Evolutionary conservation across 2,888 invertebrate genomes (phyloP), one percentile per base, ranked within the genome.

Genomic region (Xestia xanthographa): DNA sequence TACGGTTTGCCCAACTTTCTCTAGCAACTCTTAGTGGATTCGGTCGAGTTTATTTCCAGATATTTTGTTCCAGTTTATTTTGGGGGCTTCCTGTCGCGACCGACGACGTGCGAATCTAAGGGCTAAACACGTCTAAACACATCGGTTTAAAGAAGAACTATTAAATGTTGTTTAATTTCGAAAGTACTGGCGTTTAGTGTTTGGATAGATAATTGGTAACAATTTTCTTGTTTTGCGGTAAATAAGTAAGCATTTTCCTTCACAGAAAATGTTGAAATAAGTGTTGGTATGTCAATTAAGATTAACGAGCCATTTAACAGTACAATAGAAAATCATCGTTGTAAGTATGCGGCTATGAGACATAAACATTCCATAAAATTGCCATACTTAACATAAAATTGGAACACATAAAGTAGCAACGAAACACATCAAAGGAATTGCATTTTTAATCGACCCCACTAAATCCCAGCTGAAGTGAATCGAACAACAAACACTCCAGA

Each of bases 61-160:
- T 93, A 94, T 94, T 95, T 95, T 94, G 95, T 95, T 93, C 93
- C 94, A 93, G 93, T 95, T 94, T 96, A 95, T 96, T 95, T 94
- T 93, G 85, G 94, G 94, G 93, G 93, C 92, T 95, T 95, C 95
- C 95, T 95, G 95, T 95, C 94, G 91, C 93, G 91, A 85, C 92
- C 90, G 89, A 91, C 93, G 93, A 92, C 94, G 94, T 95, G 96
- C 95, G 93, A 96, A 96, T 96, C 93, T 95, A 95, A 96, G 95
- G 95, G 94, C 94, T 90, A 85, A 89, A 87, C 89, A 88, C 79
- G 77, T 82, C 67, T 75, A 48, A 85, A 76, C 26, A 20, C 4
- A 48, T 75, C 67, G 58, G n/a, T 70, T 14, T 38, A 29, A 26
- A 68, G 20, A 53, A 22, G 5, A 68, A 75, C 14, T 11, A 29